phyloP scores from a whole-genome alignment of 2,113 vertebrate genomes.

The Saguinus imperator region DNA sequence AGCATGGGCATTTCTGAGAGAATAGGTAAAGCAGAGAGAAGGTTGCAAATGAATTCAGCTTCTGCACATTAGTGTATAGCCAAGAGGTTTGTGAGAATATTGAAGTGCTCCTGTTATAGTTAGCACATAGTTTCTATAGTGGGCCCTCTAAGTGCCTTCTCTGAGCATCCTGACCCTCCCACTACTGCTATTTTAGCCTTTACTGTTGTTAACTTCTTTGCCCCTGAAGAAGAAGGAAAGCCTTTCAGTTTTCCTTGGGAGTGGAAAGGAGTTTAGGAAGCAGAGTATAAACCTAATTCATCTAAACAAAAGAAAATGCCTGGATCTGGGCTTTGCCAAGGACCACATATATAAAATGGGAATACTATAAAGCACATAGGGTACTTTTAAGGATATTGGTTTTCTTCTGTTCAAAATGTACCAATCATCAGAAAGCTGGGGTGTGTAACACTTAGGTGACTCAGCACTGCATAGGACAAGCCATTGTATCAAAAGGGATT shows the following conservation, averaged over 20 bases:
- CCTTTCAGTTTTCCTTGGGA: background rate
- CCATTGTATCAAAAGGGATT: too few species aligned
- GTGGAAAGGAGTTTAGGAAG: background rate
- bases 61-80: background rate
- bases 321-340: background rate
- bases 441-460: too few species aligned
- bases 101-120: background rate
- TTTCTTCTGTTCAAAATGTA: background rate
- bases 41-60: too few species aligned
- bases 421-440: background rate
- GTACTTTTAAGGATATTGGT: background rate
- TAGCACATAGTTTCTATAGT: background rate
- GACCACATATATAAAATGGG: background rate
- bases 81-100: background rate
- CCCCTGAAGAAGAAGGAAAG: background rate
- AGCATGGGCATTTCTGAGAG: background rate
- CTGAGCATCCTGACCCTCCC: background rate
- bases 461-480: background rate
- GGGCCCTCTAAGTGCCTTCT: background rate
- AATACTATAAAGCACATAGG: too few species aligned
- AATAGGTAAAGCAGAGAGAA: fast-evolving
- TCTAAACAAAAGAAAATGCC: background rate
- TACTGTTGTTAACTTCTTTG: background rate
- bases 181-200: fast-evolving
- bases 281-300: background rate